Evolutionary conservation across 1,140 invertebrate genomes (phyloP).

Genomic region (Lycorma delicatula): DNA sequence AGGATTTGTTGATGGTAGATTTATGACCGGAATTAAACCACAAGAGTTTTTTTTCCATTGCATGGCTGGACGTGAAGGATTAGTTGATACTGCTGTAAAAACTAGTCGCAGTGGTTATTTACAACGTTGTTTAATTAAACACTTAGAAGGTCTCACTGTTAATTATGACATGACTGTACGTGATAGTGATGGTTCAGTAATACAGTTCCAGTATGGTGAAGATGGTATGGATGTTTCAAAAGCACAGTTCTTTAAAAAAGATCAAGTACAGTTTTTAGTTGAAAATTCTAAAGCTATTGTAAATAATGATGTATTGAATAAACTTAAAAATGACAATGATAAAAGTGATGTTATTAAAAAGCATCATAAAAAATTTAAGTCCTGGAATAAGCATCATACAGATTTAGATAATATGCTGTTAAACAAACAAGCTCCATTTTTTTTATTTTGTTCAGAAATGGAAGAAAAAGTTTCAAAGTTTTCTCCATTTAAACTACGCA

Average conservation of each 20-base stretch:
- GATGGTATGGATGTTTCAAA: conserved; percentile 91
- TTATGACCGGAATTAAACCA: conserved; percentile 94
- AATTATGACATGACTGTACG: conserved; percentile 91
- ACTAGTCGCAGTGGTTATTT: conserved; percentile 97
- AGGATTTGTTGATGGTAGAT: conserved; percentile 91
- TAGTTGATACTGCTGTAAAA: conserved; percentile 79
- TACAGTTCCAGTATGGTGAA: conserved; percentile 97
- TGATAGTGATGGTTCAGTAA: conserved; percentile 87
- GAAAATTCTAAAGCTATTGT: conserved; percentile 63
- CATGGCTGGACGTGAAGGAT: conserved; percentile 96
- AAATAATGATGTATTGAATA: conserved; percentile 46
- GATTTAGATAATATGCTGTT: too few relatives aligned
- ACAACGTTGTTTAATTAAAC: conserved; percentile 96
- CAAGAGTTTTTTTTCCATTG: conserved; percentile 99
- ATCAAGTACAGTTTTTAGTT: conserved; percentile 72
- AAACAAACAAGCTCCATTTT: conserved; percentile 23
- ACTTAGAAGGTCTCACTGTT: conserved; percentile 88
- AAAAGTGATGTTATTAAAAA: conserved; percentile 35
- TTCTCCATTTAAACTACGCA: conserved; percentile 29
- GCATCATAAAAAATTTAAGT: conserved; percentile 45
- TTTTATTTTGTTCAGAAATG: conserved; percentile 23
- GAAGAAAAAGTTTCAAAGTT: conserved; percentile 26
- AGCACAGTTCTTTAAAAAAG: conserved; percentile 71
- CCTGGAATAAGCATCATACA: conserved; percentile 52
- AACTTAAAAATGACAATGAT: too few relatives aligned